phyloP scores from a whole-genome alignment of 2,888 invertebrate species.

The Morpho achilles region DNA sequence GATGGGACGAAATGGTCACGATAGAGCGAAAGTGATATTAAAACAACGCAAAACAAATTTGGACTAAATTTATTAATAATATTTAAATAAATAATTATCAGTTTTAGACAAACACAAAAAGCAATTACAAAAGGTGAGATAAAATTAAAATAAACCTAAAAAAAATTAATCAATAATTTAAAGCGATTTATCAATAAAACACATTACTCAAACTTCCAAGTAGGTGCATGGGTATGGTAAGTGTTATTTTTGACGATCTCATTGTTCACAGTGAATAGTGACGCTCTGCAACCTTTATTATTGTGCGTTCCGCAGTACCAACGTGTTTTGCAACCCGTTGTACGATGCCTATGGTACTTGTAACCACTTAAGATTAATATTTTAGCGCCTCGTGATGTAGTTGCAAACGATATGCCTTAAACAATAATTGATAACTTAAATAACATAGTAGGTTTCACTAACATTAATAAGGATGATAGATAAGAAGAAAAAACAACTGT shows the following conservation, averaged over 20 bases:
- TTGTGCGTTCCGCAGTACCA: conserved; percentile 43
- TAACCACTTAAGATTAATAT: conserved; percentile 35
- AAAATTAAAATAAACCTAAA: no score
- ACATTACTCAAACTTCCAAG: conserved; percentile 12
- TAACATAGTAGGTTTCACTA: no score
- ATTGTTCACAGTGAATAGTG: conserved; percentile 25
- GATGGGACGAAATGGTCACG: no score
- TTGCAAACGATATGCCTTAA: conserved; percentile 18
- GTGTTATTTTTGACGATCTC: conserved; percentile 24
- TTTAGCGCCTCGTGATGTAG: conserved; percentile 19
- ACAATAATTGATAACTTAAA: no score
- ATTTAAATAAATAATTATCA: no score
- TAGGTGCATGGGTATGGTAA: conserved; percentile 25
- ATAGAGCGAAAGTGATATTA: no score
- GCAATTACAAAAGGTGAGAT: no score
- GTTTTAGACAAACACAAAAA: not conserved
- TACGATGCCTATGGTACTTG: conserved; percentile 39
- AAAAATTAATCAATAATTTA: no score
- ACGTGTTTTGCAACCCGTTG: conserved; percentile 26
- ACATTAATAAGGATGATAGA: not conserved
- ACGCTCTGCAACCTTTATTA: conserved; percentile 36
- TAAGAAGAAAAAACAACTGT: not conserved
- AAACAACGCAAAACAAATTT: no score
- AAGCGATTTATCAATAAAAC: no score
- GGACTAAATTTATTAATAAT: no score